Evolutionary conservation across 2,797 vertebrate species (phyloP).

Genomic region (Platyrinchus mystaceus): DNA sequence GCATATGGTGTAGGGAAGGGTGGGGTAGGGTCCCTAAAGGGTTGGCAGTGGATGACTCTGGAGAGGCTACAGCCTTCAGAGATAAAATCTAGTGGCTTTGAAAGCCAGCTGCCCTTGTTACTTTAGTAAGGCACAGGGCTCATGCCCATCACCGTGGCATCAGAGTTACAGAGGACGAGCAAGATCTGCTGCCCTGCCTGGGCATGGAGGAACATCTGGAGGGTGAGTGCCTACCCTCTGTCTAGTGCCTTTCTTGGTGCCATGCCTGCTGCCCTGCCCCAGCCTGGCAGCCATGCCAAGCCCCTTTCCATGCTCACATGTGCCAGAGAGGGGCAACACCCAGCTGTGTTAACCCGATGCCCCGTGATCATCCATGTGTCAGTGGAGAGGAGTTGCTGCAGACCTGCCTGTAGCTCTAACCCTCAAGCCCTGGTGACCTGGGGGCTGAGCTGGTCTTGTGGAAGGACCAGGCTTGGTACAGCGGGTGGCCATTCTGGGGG

Average conservation of each 20-base stretch:
- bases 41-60: accelerated
- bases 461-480: not conserved
- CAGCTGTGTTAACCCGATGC: accelerated
- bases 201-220: not conserved
- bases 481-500: not conserved
- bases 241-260: not conserved
- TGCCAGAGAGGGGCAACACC: not conserved
- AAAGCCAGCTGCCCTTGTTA: accelerated
- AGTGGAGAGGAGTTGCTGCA: accelerated
- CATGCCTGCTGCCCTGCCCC: not conserved
- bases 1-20: accelerated
- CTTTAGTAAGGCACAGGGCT: not conserved
- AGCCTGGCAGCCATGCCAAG: not conserved
- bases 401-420: not conserved
- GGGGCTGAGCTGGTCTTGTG: not conserved
- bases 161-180: not conserved
- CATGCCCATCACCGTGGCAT: accelerated
- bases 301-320: accelerated
- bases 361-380: accelerated
- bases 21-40: not conserved
- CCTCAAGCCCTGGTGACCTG: accelerated
- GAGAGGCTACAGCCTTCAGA: not conserved
- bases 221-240: not conserved
- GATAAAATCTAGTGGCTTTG: not conserved
- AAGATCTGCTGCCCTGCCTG: not conserved